Evolutionary conservation across 2,113 vertebrate genomes (phyloP).

Genomic region (Brienomyrus longianalis): DNA sequence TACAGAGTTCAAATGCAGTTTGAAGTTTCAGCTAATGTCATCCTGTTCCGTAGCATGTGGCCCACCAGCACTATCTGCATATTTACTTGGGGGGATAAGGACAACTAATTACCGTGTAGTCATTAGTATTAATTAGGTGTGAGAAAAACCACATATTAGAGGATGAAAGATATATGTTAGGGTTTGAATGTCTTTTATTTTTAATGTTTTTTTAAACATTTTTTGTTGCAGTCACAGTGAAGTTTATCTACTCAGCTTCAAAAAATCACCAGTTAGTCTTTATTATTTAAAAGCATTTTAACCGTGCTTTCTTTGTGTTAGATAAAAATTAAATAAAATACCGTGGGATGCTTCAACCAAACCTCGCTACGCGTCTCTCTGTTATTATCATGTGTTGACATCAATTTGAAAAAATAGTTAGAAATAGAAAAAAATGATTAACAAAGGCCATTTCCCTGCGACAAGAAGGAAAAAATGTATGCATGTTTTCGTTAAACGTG

Average conservation of each 20-base stretch:
- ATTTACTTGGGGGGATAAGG: neutral
- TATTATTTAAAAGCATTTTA: neutral
- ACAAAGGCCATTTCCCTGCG: neutral
- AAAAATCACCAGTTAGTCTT: neutral
- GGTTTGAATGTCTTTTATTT: neutral
- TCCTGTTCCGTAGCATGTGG: neutral
- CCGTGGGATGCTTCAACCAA: neutral
- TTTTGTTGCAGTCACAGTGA: neutral
- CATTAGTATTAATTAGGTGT: constrained; percentile 6
- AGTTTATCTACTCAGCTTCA: neutral
- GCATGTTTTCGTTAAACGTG: neutral
- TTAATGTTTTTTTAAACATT: neutral
- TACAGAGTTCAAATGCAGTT: neutral
- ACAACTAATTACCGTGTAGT: neutral
- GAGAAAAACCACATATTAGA: neutral
- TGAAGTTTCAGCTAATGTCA: neutral
- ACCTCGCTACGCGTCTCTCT: neutral
- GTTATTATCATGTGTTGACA: neutral
- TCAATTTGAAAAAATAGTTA: neutral
- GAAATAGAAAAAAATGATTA: neutral
- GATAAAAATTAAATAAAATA: neutral
- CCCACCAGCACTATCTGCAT: neutral
- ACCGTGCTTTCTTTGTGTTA: neutral
- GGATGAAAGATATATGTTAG: neutral
- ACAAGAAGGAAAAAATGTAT: neutral